Conservation (phyloP, 2,113 vertebrate species). For the Oenanthe oenanthe region DNA sequence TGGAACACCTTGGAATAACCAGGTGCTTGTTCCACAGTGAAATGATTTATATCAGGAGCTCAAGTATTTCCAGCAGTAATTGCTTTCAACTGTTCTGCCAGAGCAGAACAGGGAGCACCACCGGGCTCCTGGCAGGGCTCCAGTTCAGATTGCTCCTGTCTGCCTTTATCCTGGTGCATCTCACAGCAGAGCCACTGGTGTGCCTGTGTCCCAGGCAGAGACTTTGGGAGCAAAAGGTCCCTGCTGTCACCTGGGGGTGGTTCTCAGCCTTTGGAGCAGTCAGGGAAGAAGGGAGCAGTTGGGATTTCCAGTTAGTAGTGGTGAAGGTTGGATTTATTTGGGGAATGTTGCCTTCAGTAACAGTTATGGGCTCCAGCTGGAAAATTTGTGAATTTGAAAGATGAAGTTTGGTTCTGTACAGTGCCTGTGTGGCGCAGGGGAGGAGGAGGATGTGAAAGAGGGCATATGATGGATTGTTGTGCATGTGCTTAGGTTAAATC, state of each 20-base stretch:
- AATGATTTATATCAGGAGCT: not conserved
- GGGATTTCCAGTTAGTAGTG: not conserved
- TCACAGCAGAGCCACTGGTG: not conserved
- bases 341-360: not conserved
- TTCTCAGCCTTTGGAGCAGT: not conserved
- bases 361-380: not conserved
- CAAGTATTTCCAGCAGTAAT: not conserved
- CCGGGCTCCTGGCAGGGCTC: not conserved
- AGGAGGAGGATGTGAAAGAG: not conserved
- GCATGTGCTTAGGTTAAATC: not conserved
- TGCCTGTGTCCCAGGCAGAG: not conserved
- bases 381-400: not conserved
- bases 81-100: not conserved
- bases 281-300: not conserved
- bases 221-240: not conserved
- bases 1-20: not conserved
- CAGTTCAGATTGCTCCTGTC: not conserved
- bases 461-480: not conserved
- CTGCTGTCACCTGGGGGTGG: fast-evolving
- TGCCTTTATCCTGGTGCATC: not conserved
- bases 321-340: not conserved
- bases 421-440: not conserved
- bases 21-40: not conserved
- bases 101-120: not conserved
- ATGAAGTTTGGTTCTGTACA: fast-evolving